A percentile compares a stretch with the other conserved stretches of the same genome.
Evolutionary conservation across 2,797 vertebrate species (phyloP).

Genomic region (Cheirogaleus major): DNA sequence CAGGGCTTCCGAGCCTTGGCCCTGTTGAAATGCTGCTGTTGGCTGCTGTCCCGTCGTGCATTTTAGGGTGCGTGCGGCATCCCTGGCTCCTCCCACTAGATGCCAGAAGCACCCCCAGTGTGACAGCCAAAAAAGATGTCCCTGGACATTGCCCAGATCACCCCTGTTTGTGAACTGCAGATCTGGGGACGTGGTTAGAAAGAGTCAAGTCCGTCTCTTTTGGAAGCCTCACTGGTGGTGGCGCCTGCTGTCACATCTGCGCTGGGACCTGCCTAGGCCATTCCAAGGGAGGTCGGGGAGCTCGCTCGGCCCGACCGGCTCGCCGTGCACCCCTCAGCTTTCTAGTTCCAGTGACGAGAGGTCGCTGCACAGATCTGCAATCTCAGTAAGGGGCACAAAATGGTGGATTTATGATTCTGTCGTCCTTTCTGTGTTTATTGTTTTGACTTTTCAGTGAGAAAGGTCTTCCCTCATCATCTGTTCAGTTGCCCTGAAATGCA

Average conservation of each 20-base stretch:
- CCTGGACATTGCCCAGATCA: fast-evolving
- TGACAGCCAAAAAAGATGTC: background rate
- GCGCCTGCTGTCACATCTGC: fast-evolving
- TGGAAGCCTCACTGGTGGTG: fast-evolving
- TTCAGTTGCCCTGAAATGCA: background rate
- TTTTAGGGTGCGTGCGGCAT: fast-evolving
- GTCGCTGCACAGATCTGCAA: too few species aligned
- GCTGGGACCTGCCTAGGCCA: background rate
- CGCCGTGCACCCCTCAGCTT: too few species aligned
- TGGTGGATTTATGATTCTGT: background rate
- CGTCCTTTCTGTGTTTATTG: background rate
- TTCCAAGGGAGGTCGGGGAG: fast-evolving
- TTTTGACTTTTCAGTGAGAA: background rate
- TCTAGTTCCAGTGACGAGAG: too few species aligned
- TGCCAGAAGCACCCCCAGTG: background rate
- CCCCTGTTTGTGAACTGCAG: background rate
- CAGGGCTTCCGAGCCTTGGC: background rate
- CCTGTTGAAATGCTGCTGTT: background rate
- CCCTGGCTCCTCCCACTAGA: background rate
- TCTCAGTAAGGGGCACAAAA: background rate
- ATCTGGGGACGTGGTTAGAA: background rate
- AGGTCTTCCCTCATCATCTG: background rate
- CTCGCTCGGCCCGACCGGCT: too few species aligned
- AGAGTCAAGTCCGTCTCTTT: fast-evolving
- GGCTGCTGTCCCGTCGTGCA: fast-evolving